Base-by-base conservation (phyloP, 2,113 vertebrate genomes). In the Austrofundulus limnaeus region DNA sequence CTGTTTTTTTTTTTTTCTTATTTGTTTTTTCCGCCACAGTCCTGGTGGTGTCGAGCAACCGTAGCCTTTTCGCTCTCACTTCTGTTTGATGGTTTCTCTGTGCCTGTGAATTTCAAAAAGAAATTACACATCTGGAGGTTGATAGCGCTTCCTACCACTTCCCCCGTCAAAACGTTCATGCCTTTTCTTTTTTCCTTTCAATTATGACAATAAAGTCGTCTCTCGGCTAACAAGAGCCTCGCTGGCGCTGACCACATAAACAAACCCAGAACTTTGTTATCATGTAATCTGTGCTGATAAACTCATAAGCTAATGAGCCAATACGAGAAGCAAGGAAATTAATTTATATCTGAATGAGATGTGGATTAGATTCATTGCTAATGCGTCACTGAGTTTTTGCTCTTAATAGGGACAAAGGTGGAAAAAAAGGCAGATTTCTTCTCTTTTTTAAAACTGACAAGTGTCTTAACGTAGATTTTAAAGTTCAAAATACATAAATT, bases 21-120 rank as follows among this genome's bases (percentile, higher is more conserved):
- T 7, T 28, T 3, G 3, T 28, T 3, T 28, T 41, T 59, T 74
- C 21, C 51, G 58, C 16, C n/a, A n/a, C 45, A 20, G 41, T 52
- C 21, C 23, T 39, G 39, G 39, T 45, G 56, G 39, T 52, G 61
- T 31, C 24, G 23, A 63, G 64, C 57, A 50, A 51, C 28, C 31
- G 41, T 15, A 50, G 41, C 58, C 63, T 69, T 78, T n/a, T 75
- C 53, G 19, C 31, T 83, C 70, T 75, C 48, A 65, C n/a, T 74
- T 77, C 21, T 55, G 11, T 70, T 42, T 52, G 72, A 81, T 80
- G 58, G 50, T 68, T 61, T 48, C 48, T 70, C 61, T 75, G 51
- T 83, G 73, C 56, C 73, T 64, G 46, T 66, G 71, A 83, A 77
- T 82, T 63, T 50, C 48, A 63, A 70, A 78, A 55, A 61, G 21